phyloP scores from a whole-genome alignment of 64 coral and sea anemone genomes.

The Montipora capricornis region DNA sequence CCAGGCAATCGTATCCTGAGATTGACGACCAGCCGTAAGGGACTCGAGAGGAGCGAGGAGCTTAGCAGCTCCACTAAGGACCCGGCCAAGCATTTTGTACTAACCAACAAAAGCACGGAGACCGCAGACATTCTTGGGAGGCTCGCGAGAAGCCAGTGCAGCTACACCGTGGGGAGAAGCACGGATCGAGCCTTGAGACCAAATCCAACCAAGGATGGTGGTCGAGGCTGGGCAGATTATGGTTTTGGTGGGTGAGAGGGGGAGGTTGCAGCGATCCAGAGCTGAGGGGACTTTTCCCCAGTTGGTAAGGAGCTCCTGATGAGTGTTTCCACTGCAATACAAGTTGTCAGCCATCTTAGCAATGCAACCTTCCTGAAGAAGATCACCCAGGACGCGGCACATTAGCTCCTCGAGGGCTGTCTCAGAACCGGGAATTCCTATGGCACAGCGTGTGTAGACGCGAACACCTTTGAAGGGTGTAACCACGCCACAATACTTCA shows the following conservation, averaged over 20 bases:
- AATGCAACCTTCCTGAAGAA: too few species aligned
- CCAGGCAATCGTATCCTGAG: not conserved
- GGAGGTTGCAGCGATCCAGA: not conserved
- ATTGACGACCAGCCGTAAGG: not conserved
- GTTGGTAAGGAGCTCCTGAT: not conserved
- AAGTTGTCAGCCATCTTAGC: not conserved
- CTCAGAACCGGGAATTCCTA: slow-evolving; percentile 32
- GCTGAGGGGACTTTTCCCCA: not conserved
- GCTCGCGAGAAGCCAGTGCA: not conserved
- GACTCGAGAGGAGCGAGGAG: slow-evolving; percentile 18
- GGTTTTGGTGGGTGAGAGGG: not conserved
- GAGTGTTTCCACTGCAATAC: not conserved
- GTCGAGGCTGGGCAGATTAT: not conserved
- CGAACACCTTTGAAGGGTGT: slow-evolving; percentile 28
- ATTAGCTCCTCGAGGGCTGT: slow-evolving; percentile 29
- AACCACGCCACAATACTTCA: slow-evolving; percentile 64
- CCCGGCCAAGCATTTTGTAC: not conserved
- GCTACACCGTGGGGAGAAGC: not conserved
- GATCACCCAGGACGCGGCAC: not conserved
- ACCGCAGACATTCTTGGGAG: not conserved
- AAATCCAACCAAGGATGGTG: not conserved
- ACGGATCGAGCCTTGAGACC: not conserved
- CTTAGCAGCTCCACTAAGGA: not conserved
- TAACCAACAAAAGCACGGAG: not conserved
- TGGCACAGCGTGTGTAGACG: not conserved